A percentile compares a stretch with the other conserved stretches of the same genome.
Conservation (phyloP, 64 coral and sea anemone species). For the Stichodactyla helianthus region DNA sequence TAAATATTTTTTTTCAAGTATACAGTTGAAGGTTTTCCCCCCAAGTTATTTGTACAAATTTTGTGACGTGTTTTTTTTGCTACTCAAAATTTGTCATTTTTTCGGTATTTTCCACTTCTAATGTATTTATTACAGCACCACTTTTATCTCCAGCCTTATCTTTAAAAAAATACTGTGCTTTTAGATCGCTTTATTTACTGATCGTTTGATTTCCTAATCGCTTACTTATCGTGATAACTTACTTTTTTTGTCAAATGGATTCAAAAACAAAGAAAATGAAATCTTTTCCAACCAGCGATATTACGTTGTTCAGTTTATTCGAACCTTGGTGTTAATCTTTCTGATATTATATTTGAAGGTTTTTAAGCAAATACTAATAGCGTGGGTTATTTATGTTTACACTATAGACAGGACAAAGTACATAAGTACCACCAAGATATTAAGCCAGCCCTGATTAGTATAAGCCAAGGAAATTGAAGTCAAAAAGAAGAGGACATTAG, state of each 20-base stretch:
- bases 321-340: background rate
- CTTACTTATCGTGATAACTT: background rate
- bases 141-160: background rate
- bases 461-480: background rate
- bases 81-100: background rate
- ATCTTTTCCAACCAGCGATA: background rate
- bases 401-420: background rate
- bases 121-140: background rate
- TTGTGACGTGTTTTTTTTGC: background rate
- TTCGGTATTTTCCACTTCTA: background rate
- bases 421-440: background rate
- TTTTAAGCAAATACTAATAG: background rate
- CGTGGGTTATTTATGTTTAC: background rate
- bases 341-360: background rate
- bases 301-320: background rate
- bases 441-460: background rate
- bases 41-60: background rate
- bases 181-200: constrained; percentile 7
- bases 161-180: constrained; percentile 2
- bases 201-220: constrained; percentile 8
- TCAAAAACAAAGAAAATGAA: background rate
- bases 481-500: background rate
- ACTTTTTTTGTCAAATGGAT: background rate
- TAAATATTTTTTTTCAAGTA: no score
- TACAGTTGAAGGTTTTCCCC: background rate